Conservation (phyloP, 2,888 invertebrate genomes). For the Pheosia gnoma region DNA sequence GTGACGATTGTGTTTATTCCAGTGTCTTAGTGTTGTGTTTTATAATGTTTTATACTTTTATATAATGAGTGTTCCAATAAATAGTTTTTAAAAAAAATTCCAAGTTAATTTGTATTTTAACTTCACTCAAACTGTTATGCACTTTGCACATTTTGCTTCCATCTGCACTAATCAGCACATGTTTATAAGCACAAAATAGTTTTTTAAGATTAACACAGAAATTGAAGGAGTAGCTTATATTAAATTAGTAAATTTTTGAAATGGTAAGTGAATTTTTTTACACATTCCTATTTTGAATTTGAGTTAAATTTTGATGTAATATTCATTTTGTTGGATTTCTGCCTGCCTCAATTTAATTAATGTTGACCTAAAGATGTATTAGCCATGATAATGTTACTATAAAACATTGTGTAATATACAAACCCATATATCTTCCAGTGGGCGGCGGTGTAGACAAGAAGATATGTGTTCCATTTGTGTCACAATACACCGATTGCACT, state of each 20-base stretch:
- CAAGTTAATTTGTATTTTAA: conserved; percentile 13
- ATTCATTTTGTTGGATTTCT: no score
- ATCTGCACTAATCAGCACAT: conserved; percentile 28
- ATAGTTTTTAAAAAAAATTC: conserved; percentile 5
- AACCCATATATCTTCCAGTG: conserved; percentile 55
- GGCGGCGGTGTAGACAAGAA: conserved; percentile 23
- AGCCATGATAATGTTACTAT: no score
- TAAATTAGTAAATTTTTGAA: no score
- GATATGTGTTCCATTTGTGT: conserved; percentile 67
- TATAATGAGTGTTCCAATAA: conserved; percentile 16
- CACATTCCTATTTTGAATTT: no score
- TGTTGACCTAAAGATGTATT: no score
- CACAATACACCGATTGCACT: conserved; percentile 67
- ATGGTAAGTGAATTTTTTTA: no score
- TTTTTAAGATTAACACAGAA: no score
- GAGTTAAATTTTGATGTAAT: no score
- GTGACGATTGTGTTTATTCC: background rate
- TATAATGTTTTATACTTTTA: conserved; percentile 36
- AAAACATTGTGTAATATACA: no score
- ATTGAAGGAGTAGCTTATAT: no score
- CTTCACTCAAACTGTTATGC: conserved; percentile 23
- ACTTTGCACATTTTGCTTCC: conserved; percentile 19
- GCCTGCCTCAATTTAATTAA: no score
- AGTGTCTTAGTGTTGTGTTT: conserved; percentile 20
- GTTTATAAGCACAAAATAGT: conserved; percentile 8